Base-by-base conservation (phyloP, 2,888 invertebrate species). In the Dinocampus coccinellae region DNA sequence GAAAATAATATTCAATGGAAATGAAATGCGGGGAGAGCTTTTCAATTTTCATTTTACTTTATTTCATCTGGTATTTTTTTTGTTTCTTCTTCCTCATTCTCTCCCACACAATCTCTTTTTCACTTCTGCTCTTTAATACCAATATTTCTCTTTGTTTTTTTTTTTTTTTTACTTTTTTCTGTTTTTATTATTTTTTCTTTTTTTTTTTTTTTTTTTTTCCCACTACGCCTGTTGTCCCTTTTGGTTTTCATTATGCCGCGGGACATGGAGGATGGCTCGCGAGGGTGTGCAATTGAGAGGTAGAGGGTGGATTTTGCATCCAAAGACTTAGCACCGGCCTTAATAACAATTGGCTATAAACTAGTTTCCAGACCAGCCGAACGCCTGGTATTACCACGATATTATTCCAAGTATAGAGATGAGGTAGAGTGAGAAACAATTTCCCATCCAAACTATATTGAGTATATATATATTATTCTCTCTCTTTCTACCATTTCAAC, bases 311-410 rank as follows among this genome's bases (percentile, higher is more conserved):
- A 60, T 26, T 42, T 60, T 16, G 16, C 72, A 69, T 70, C 64
- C 74, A 72, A 74, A 75, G 77, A 78, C 80, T 80, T 78, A 78
- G 75, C 75, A 74, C 73, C 72, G 69, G 76, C 75, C 80, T 82
- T 83, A 83, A 83, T 84, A 83, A 82, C 83, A 83, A 83, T 82
- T 82, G 83, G 81, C 81, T 76, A 82, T 84, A 83, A 84, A 84
- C 83, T 82, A 83, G 79, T 81, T 80, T 79, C 72, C 72, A 69
- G 70, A 70, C 64, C 73, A 58, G 73, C 66, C 74, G 70, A 63
- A 62, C 72, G 69, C 70, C 73, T 73, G 80, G 79, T 84, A 84
- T 82, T 83, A 82, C 77, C 78, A 79, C 77, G 82, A 82, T 83
- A 83, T 83, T 83, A 82, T 84, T 83, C 81, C 82, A 78, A 79